Evolutionary conservation across 2,888 invertebrate genomes (phyloP).

Genomic region (Homarus gammarus): DNA sequence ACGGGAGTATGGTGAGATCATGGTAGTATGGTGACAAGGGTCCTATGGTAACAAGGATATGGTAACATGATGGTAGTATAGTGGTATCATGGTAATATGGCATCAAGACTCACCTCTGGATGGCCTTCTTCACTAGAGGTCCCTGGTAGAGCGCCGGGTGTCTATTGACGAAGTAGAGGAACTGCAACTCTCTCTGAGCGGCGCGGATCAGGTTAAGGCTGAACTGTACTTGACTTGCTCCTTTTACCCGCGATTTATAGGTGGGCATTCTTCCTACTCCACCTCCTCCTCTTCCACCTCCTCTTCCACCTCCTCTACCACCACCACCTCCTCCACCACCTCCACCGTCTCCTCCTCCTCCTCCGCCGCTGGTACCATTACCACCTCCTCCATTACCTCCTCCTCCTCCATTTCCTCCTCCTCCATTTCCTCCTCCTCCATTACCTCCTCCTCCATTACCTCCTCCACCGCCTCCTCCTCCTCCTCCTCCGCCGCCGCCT

Average conservation of each 20-base stretch:
- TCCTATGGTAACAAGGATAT: too few relatives aligned
- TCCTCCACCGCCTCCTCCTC: slow-evolving; percentile 15
- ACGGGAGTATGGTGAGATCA: too few relatives aligned
- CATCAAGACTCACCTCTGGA: slow-evolving; percentile 53
- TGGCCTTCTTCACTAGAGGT: slow-evolving; percentile 62
- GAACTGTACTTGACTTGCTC: slow-evolving; percentile 50
- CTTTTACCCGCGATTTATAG: slow-evolving; percentile 39
- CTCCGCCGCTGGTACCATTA: not conserved
- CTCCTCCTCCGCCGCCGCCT: slow-evolving; percentile 6
- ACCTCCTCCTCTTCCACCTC: slow-evolving; percentile 43
- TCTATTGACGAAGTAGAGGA: slow-evolving; percentile 65
- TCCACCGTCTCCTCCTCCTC: slow-evolving; percentile 16
- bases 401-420: not conserved
- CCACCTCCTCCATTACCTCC: not conserved
- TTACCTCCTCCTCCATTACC: slow-evolving; percentile 3
- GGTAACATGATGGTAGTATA: too few relatives aligned
- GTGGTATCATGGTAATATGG: too few relatives aligned
- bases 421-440: not conserved
- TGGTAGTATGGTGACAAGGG: too few relatives aligned
- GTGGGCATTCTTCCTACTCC: slow-evolving; percentile 9
- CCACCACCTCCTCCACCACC: slow-evolving; percentile 5
- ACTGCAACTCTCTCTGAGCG: slow-evolving; percentile 67
- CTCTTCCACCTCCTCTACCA: slow-evolving; percentile 14
- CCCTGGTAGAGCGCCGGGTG: slow-evolving; percentile 70
- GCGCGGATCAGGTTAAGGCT: slow-evolving; percentile 63